phyloP scores from a whole-genome alignment of 2,113 vertebrate species.

The Nerophis lumbriciformis region DNA sequence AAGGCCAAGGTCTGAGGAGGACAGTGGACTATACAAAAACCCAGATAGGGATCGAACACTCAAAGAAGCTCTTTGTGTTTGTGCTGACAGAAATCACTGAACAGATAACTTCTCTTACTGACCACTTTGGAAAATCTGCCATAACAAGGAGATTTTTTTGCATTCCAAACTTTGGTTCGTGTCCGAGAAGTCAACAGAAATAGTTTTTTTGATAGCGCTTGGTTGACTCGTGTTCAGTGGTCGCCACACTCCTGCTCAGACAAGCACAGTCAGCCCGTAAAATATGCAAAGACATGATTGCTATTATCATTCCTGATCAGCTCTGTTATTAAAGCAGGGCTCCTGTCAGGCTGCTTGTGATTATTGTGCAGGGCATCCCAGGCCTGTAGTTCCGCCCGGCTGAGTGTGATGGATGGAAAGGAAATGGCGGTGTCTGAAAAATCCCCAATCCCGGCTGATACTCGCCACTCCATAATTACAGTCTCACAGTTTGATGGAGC shows the following conservation, averaged over 20 bases:
- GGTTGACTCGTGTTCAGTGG: conserved; percentile 19
- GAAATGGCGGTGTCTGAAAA: conserved; percentile 68
- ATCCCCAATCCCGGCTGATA: conserved; percentile 60
- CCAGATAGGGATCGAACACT: conserved; percentile 44
- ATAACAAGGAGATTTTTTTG: conserved; percentile 55
- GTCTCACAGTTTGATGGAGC: conserved; percentile 52
- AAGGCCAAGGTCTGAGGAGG: conserved; percentile 53
- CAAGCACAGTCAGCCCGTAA: conserved; percentile 37
- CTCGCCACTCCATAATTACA: conserved; percentile 63
- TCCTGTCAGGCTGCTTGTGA: conserved; percentile 57
- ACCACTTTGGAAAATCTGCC: conserved; percentile 36
- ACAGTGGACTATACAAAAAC: conserved; percentile 43
- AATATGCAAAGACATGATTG: conserved; percentile 69
- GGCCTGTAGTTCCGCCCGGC: conserved; percentile 57
- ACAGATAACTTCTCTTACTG: conserved; percentile 28
- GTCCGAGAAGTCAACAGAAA: conserved; percentile 33
- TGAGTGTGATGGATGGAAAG: conserved; percentile 69
- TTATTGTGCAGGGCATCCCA: conserved; percentile 61
- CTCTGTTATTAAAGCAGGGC: conserved; percentile 65
- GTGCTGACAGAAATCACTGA: conserved; percentile 40
- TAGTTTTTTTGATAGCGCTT: conserved; percentile 31
- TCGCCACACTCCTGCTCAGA: conserved; percentile 15
- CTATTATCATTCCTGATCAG: conserved; percentile 72
- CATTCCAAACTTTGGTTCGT: conserved; percentile 48
- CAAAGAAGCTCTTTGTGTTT: conserved; percentile 46